Conservation (phyloP, 2,797 vertebrate genomes). For the Mus caroli region DNA sequence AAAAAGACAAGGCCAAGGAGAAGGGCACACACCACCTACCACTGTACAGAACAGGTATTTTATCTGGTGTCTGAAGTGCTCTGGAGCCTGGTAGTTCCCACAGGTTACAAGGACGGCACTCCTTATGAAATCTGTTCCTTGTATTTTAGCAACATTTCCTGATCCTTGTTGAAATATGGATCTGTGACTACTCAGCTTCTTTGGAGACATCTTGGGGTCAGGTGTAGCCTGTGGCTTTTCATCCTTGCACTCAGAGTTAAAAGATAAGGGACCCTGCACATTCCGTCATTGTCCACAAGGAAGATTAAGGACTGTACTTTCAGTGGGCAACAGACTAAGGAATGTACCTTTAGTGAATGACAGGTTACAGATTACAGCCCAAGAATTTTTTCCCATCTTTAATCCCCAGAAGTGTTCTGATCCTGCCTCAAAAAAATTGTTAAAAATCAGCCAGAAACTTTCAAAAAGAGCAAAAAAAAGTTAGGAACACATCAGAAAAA, state of each 20-base stretch:
- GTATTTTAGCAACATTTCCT: neutral
- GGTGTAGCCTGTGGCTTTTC: neutral
- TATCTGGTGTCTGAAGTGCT: too few relatives aligned
- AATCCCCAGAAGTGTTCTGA: neutral
- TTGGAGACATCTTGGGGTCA: neutral
- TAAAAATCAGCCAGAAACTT: neutral
- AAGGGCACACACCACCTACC: neutral
- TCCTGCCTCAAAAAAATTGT: neutral
- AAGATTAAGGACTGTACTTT: neutral
- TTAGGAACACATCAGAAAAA: neutral
- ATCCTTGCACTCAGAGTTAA: neutral
- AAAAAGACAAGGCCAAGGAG: too few relatives aligned
- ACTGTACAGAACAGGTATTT: neutral
- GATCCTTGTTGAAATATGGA: neutral
- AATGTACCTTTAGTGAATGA: neutral
- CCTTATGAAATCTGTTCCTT: neutral
- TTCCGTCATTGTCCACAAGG: too few relatives aligned
- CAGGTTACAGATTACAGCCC: neutral
- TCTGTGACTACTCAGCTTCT: neutral
- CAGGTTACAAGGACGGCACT: too few relatives aligned
- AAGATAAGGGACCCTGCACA: neutral
- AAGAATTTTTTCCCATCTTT: neutral
- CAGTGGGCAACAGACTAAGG: neutral
- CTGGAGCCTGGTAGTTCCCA: neutral
- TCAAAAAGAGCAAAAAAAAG: neutral